These are phyloP conservation scores for Caenorhabditis plicata DNA, from an alignment of 2,888 invertebrate species.

Conservation along the genomic window DNA sequence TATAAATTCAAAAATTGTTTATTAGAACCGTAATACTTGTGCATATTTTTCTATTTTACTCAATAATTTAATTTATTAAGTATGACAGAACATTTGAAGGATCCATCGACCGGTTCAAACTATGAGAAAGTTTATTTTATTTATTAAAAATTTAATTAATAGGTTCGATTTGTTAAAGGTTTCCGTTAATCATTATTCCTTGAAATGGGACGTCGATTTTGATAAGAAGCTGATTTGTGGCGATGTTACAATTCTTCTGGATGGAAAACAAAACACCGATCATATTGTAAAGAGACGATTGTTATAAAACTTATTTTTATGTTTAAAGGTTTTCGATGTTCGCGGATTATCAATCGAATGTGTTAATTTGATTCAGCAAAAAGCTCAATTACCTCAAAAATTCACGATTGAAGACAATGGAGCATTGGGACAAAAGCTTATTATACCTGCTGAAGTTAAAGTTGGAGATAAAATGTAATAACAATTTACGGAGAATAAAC, in stretches of 20 bases:
- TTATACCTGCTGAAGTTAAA: slow-evolving; percentile 9
- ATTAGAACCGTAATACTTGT: no score
- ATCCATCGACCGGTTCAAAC: slow-evolving; percentile 1
- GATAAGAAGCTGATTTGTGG: slow-evolving; percentile 41
- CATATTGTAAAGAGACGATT: slow-evolving; percentile 29
- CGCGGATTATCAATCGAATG: slow-evolving; percentile 44
- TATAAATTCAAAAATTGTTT: no score
- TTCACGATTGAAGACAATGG: slow-evolving; percentile 19
- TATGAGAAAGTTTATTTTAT: not conserved
- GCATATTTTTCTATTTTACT: no score
- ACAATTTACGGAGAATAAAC: not conserved
- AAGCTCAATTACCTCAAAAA: not conserved
- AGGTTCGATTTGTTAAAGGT: slow-evolving; percentile 6
- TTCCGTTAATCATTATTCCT: slow-evolving; percentile 37
- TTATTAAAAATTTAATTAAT: not conserved
- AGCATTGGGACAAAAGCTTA: slow-evolving; percentile 32
- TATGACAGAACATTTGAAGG: no score
- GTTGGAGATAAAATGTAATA: slow-evolving; percentile 10
- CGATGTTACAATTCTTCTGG: slow-evolving; percentile 21
- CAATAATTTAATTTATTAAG: no score
- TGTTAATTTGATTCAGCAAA: slow-evolving; percentile 15
- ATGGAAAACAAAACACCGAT: slow-evolving; percentile 35
- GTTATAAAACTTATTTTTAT: not conserved
- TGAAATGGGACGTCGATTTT: slow-evolving; percentile 59
- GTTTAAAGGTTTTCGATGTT: slow-evolving; percentile 45